Evolutionary conservation across 2,113 vertebrate genomes (phyloP).

Genomic region (Coracopsis vasa): DNA sequence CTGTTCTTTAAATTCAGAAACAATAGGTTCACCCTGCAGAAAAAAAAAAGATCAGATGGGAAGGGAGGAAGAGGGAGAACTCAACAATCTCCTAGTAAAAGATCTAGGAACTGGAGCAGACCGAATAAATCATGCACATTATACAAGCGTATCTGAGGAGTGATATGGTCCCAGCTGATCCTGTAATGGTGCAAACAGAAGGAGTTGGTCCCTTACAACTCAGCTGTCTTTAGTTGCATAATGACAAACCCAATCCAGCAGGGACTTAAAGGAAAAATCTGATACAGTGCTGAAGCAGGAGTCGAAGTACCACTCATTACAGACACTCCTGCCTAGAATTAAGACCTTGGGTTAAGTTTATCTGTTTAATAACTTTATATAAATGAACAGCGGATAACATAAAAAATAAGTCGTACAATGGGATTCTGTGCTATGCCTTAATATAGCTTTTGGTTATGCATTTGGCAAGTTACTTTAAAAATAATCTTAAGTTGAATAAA

Average conservation of each 20-base stretch:
- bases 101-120: neutral
- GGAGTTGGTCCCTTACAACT: neutral
- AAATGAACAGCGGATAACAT: neutral
- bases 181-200: neutral
- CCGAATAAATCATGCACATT: neutral
- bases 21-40: neutral
- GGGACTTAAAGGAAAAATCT: neutral
- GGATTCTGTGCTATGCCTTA: neutral
- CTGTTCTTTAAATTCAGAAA: neutral
- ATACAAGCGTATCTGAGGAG: neutral
- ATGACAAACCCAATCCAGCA: neutral
- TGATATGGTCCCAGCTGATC: neutral
- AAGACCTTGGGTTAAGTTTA: neutral
- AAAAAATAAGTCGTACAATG: neutral
- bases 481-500: neutral
- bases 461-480: neutral
- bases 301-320: neutral
- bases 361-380: neutral
- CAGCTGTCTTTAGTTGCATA: neutral
- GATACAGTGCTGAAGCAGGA: neutral
- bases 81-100: neutral
- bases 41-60: neutral
- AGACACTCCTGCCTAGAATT: neutral
- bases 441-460: neutral
- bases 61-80: neutral